Conservation (phyloP, 2,888 invertebrate species). For the Acleris sparsana region DNA sequence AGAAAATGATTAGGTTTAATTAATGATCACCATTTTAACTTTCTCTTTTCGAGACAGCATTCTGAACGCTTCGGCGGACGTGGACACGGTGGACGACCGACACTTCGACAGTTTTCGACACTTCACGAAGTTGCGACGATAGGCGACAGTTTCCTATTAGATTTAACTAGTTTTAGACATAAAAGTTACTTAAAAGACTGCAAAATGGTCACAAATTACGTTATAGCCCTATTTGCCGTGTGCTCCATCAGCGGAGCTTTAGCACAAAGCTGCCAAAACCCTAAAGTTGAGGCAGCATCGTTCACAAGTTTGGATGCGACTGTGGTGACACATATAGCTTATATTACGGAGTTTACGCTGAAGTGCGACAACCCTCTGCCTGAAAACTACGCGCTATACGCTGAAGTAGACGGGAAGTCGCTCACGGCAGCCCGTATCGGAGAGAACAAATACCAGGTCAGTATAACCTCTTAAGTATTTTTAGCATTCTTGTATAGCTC, state of each 20-base stretch:
- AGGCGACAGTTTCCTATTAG: slow-evolving; percentile 43
- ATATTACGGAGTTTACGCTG: slow-evolving; percentile 94
- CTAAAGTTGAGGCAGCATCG: slow-evolving; percentile 88
- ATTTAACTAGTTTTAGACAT: slow-evolving; percentile 49
- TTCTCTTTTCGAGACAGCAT: slow-evolving; percentile 30
- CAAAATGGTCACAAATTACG: slow-evolving; percentile 77
- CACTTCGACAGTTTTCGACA: slow-evolving; percentile 19
- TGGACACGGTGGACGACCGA: slow-evolving; percentile 42
- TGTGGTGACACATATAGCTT: slow-evolving; percentile 94
- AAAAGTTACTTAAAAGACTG: slow-evolving; percentile 48
- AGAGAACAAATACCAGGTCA: slow-evolving; percentile 93
- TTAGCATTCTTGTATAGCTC: not conserved
- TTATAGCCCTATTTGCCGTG: slow-evolving; percentile 58
- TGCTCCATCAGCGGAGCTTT: slow-evolving; percentile 54
- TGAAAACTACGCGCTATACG: slow-evolving; percentile 90
- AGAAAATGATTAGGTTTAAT: too few species aligned
- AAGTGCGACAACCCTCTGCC: slow-evolving; percentile 88
- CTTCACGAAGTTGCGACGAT: slow-evolving; percentile 40
- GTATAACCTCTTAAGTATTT: slow-evolving; percentile 43
- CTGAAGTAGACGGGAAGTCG: slow-evolving; percentile 94
- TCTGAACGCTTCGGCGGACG: slow-evolving; percentile 41
- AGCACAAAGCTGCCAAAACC: slow-evolving; percentile 78
- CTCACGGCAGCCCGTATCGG: slow-evolving; percentile 91
- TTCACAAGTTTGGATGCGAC: slow-evolving; percentile 97
- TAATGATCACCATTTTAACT: slow-evolving; percentile 1